Evolutionary conservation across 2,797 vertebrate genomes (phyloP).

Genomic region (Tapirus indicus): DNA sequence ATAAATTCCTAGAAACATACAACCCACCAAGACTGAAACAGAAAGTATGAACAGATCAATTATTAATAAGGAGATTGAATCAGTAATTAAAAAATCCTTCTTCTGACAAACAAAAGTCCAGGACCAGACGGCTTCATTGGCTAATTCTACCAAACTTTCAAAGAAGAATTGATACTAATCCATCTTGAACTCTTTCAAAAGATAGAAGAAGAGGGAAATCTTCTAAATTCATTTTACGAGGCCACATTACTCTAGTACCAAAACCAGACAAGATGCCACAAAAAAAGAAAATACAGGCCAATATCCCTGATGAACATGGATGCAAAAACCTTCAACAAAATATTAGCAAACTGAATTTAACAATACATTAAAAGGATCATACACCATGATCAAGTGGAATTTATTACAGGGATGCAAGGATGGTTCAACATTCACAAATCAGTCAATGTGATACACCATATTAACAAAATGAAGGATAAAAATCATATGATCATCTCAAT

Average conservation of each 20-base stretch:
- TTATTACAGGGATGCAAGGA: neutral
- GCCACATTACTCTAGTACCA: neutral
- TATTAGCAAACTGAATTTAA: neutral
- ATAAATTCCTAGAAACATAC: neutral
- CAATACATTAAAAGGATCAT: neutral
- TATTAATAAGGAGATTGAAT: neutral
- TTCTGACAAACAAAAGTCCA: neutral
- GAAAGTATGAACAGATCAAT: neutral
- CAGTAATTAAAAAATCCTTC: neutral
- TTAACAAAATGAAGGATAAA: neutral
- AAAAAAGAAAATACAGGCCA: neutral
- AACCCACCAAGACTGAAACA: neutral
- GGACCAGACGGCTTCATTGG: neutral
- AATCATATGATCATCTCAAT: neutral
- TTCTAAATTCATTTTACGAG: neutral
- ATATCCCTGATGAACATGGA: neutral
- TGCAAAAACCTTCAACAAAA: neutral
- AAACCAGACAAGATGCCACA: neutral
- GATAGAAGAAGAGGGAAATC: neutral
- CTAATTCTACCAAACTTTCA: neutral
- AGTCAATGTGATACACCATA: neutral
- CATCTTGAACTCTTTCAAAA: neutral
- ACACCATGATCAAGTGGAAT: neutral
- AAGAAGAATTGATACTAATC: neutral
- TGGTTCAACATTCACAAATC: neutral